Evolutionary conservation across 2,888 invertebrate genomes (phyloP), one percentile per base, ranked within the genome.

Genomic region (Trissonchulus latispiculum): DNA sequence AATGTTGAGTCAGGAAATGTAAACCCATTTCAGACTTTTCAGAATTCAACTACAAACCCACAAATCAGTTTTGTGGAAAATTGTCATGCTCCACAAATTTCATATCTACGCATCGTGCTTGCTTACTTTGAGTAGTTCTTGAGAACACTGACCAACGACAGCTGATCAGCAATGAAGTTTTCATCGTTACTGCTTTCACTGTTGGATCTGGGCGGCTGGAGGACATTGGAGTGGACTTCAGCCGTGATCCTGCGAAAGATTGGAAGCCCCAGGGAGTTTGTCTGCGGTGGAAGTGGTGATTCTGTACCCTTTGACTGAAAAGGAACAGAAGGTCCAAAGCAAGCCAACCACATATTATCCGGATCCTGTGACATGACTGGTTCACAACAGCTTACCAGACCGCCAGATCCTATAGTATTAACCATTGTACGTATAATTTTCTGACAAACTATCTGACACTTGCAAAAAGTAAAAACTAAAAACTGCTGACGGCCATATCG

Each of bases 311-410:
- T 62, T 1, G 23, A 29, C 2, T 71, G 18, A 2, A 72, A 28
- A 2, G 62, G 71, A 2, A 75, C 36, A 33, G 70, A 48, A 8
- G 73, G 73, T 28, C 82, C 82, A 31, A 82, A 74, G 75, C 82
- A 82, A 68, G 82, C 82, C 69, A 82, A 75, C 81, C 82, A 81
- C 75, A 81, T 76, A 72, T 81, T 81, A 66, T 81, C 48, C 70
- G 69, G 36, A 32, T 80, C 78, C 73, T 78, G 77, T 3, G 79
- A 23, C 82, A 81, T 82, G 23, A 82, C 80, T 31, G 82, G 82
- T 74, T 81, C 81, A 15, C 82, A 82, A 73, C 82, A 82, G 3
- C 80, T 78, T 18, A 82, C 82, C 18, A 82, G 76, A 1, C 82
- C 82, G 23, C 82, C 82, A 2, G 80, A 80, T 18, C 80, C 79